Percentiles rank a stretch among this genome's conserved stretches.
Conservation (phyloP, 2,113 vertebrate species). For the Blennius ocellaris region DNA sequence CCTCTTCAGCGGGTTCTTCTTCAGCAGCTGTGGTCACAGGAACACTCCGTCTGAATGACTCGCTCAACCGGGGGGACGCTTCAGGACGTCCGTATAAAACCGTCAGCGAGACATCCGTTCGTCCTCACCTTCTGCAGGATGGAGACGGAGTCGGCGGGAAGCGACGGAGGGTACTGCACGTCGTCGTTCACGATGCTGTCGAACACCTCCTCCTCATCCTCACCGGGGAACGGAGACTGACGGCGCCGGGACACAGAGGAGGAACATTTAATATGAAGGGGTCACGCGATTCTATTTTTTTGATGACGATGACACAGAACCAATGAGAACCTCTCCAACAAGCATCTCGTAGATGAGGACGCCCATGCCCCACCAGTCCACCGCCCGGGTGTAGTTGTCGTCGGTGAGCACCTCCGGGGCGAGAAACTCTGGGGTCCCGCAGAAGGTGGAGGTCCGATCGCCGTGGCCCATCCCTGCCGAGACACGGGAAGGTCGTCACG, state of each 20-base stretch:
- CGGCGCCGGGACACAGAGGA: not conserved
- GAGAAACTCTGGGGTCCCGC: constrained; percentile 96
- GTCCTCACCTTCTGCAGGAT: constrained; percentile 88
- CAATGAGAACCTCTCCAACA: constrained; percentile 89
- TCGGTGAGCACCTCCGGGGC: constrained; percentile 96
- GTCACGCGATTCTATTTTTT: too few species aligned
- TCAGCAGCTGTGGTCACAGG: constrained; percentile 85
- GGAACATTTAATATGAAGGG: too few species aligned
- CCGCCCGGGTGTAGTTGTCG: constrained; percentile 90
- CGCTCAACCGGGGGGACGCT: too few species aligned
- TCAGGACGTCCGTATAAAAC: too few species aligned
- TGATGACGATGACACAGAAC: too few species aligned
- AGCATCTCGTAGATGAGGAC: constrained; percentile 97
- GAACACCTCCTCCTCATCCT: constrained; percentile 97
- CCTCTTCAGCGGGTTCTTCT: constrained; percentile 89
- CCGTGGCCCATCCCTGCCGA: constrained; percentile 91
- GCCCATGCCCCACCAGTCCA: constrained; percentile 98
- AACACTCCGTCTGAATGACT: not conserved
- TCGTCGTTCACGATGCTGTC: constrained; percentile 96
- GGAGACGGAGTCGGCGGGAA: constrained; percentile 86
- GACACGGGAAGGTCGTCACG: too few species aligned
- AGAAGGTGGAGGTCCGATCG: constrained; percentile 94
- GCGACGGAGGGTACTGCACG: constrained; percentile 88
- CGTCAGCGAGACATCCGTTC: too few species aligned
- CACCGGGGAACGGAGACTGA: constrained; percentile 94